phyloP scores from a whole-genome alignment of 2,113 vertebrate genomes.

The Eidolon helvum region DNA sequence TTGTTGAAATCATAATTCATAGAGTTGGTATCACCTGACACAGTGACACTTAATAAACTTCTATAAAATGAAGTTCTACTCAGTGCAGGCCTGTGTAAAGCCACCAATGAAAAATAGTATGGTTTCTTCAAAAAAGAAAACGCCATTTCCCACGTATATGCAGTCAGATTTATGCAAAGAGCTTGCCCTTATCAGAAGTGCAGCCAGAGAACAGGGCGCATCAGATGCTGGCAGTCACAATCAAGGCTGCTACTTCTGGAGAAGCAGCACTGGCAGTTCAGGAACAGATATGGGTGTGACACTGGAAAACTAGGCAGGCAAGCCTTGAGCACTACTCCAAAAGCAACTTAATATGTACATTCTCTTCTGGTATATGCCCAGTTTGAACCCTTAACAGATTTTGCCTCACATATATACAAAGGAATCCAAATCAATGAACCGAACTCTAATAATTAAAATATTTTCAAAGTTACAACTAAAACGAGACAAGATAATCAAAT shows the following conservation, averaged over 20 bases:
- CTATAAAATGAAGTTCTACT: neutral
- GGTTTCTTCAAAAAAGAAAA: neutral
- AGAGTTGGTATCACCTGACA: neutral
- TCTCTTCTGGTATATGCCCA: neutral
- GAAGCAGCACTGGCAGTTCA: neutral
- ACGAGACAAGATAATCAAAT: neutral
- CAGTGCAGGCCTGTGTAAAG: neutral
- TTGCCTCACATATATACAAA: neutral
- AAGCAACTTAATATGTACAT: neutral
- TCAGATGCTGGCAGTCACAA: neutral
- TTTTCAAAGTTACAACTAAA: conserved; percentile 12
- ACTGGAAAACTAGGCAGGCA: neutral
- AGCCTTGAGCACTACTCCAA: neutral
- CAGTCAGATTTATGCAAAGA: neutral
- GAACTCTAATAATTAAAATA: neutral
- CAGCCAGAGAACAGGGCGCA: neutral
- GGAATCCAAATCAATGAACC: neutral
- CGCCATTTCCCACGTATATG: neutral
- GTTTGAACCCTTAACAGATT: neutral
- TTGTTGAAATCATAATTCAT: neutral
- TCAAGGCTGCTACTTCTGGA: neutral
- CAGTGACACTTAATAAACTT: neutral
- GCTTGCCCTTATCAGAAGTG: neutral
- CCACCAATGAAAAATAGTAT: neutral
- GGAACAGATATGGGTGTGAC: neutral